A percentile compares a stretch with the other conserved stretches of the same genome.
phyloP scores from a whole-genome alignment of 2,113 vertebrate species.

The Pseudolaguvia tuberculata region DNA sequence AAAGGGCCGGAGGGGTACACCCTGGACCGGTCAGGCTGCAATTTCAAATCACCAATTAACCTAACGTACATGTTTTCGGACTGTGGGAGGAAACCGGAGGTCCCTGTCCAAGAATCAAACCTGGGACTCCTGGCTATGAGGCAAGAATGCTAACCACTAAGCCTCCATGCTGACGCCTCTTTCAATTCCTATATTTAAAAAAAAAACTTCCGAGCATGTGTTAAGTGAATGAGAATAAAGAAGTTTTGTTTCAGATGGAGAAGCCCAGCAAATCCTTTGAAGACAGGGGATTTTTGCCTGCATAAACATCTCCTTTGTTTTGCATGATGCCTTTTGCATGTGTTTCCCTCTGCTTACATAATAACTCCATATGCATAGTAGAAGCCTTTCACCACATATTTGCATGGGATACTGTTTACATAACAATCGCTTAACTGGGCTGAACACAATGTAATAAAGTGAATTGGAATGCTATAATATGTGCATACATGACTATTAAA shows the following conservation, averaged over 20 bases:
- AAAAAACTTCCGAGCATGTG: no score
- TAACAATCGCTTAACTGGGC: slow-evolving; percentile 20
- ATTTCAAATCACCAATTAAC: no score
- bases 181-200: no score
- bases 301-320: slow-evolving; percentile 20
- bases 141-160: no score
- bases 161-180: no score
- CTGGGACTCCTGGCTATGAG: no score
- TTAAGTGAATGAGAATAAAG: not conserved
- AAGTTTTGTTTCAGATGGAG: not conserved
- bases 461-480: not conserved
- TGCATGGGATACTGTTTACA: slow-evolving; percentile 42
- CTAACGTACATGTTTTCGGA: no score
- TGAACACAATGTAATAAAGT: slow-evolving; percentile 4
- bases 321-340: slow-evolving; percentile 39
- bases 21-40: no score
- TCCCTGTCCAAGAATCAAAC: no score
- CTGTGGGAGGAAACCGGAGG: no score
- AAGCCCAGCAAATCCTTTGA: no score
- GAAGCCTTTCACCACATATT: slow-evolving; percentile 36
- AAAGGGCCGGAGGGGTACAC: no score
- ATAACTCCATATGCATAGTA: slow-evolving; percentile 35
- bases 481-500: not conserved
- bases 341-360: slow-evolving; percentile 45
- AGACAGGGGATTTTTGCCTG: not conserved